Evolutionary conservation across 2,888 invertebrate species (phyloP).

Genomic region (Phortica okadai): DNA sequence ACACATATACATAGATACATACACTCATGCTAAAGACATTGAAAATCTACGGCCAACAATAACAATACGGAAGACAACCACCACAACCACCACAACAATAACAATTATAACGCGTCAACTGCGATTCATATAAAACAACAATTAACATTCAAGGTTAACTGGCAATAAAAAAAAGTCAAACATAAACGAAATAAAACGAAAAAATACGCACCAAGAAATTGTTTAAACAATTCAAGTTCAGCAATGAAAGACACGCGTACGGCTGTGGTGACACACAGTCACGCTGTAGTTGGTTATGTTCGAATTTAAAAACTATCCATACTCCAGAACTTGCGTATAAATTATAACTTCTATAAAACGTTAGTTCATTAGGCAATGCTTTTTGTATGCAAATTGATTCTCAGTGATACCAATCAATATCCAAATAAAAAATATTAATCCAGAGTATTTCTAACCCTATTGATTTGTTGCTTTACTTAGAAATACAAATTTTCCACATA

Average conservation of each 20-base stretch:
- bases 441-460: too few species aligned
- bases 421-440: too few species aligned
- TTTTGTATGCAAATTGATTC: too few species aligned
- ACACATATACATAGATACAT: constrained; percentile 27
- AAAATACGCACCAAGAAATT: constrained; percentile 22
- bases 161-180: constrained; percentile 53
- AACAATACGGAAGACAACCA: constrained; percentile 6
- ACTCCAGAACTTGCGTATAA: too few species aligned
- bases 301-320: too few species aligned
- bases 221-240: constrained; percentile 33
- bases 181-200: constrained; percentile 18
- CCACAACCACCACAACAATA: constrained; percentile 21
- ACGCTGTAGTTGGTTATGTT: background rate
- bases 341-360: too few species aligned
- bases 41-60: constrained; percentile 13
- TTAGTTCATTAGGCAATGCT: too few species aligned
- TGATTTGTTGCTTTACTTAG: too few species aligned
- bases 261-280: background rate
- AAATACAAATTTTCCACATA: too few species aligned
- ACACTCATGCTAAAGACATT: constrained; percentile 48
- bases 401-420: too few species aligned
- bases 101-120: constrained; percentile 10
- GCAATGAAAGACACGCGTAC: background rate
- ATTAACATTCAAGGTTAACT: constrained; percentile 71
- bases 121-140: constrained; percentile 64